Evolutionary conservation across 1,140 invertebrate genomes (phyloP).

Genomic region (Ctenoplectra terminalis): DNA sequence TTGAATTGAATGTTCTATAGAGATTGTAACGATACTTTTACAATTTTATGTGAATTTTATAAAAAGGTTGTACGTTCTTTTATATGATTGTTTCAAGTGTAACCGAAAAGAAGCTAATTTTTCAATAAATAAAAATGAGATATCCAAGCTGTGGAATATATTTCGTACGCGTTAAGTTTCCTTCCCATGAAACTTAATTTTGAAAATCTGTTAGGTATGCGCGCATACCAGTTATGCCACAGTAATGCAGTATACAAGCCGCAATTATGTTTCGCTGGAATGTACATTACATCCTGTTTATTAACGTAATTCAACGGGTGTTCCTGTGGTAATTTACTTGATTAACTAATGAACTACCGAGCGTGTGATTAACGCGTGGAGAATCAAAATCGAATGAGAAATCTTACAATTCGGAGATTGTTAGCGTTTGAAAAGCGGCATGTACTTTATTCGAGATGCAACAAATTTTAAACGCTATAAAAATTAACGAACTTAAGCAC

Average conservation of each 20-base stretch:
- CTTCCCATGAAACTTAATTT: background rate
- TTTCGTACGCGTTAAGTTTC: background rate
- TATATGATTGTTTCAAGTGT: too few species aligned
- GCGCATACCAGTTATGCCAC: constrained; percentile 1
- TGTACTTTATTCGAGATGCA: too few species aligned
- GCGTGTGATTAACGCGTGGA: background rate
- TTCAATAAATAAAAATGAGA: too few species aligned
- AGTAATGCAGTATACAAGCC: background rate
- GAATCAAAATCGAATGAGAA: background rate
- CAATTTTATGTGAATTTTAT: too few species aligned
- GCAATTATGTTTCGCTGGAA: constrained; percentile 21
- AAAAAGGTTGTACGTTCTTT: too few species aligned
- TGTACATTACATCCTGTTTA: constrained; percentile 15
- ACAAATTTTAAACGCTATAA: too few species aligned
- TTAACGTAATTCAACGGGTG: constrained; percentile 13
- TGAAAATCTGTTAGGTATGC: background rate
- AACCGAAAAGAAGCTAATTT: too few species aligned
- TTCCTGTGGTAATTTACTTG: background rate
- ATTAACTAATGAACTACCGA: background rate
- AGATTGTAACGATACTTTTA: too few species aligned
- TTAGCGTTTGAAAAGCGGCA: background rate
- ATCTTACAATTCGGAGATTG: background rate
- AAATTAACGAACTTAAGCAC: too few species aligned
- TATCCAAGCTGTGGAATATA: too few species aligned
- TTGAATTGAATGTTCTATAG: too few species aligned